phyloP scores from a whole-genome alignment of 2,797 vertebrate species.

The Eospalax fontanierii region DNA sequence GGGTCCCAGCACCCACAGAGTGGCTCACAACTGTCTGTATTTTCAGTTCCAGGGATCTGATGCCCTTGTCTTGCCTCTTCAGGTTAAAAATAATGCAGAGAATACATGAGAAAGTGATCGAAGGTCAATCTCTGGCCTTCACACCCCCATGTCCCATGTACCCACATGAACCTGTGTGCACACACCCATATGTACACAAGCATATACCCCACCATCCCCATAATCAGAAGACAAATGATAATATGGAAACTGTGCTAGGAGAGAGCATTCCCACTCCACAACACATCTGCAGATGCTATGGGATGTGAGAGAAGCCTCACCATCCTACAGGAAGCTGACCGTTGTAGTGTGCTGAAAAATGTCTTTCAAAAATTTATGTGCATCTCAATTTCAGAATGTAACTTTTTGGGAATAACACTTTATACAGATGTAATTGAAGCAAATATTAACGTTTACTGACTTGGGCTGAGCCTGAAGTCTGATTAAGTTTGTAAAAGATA shows the following conservation, averaged over 20 bases:
- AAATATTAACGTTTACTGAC: not conserved
- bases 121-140: not conserved
- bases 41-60: too few relatives aligned
- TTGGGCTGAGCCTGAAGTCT: not conserved
- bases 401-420: not conserved
- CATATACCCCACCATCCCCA: not conserved
- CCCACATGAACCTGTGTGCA: not conserved
- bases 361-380: not conserved
- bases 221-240: not conserved
- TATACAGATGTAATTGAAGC: not conserved
- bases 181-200: not conserved
- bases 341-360: not conserved
- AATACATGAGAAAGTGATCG: not conserved
- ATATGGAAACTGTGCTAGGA: not conserved
- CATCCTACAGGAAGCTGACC: not conserved
- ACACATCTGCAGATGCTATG: not conserved
- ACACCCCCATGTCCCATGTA: not conserved
- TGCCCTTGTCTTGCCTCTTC: too few relatives aligned
- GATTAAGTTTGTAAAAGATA: not conserved
- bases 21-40: too few relatives aligned
- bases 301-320: not conserved
- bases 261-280: not conserved
- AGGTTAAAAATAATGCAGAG: not conserved
- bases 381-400: not conserved
- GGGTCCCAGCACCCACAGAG: too few relatives aligned